Base-by-base conservation (phyloP, 2,888 invertebrate species). In the Noctua pronuba region DNA sequence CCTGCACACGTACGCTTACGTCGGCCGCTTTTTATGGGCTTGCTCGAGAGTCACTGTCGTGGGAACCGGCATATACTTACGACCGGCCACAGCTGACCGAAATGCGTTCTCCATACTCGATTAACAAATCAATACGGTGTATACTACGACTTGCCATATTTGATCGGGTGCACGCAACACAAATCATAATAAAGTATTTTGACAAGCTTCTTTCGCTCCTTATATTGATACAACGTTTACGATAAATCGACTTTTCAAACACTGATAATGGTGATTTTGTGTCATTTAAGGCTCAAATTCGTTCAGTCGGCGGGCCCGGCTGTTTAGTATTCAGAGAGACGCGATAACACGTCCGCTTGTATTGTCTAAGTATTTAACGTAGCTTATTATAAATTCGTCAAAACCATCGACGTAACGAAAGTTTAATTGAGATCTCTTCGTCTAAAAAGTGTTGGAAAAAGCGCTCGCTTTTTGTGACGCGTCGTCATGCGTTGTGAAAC, bases 21-120 rank as follows among this genome's bases (percentile, higher is more conserved):
- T 95, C 94, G 94, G 90, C 92, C 93, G 94, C 95, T 96, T 96
- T 96, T 96, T 96, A 96, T 96, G 95, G 95, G 91, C 94, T 90
- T 94, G 88, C 92, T 93, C 94, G 93, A 94, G 93, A 95, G 94
- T 96, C 95, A 95, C 94, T 94, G 95, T 92, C 96, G 97, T 97
- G 95, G 95, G 96, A 97, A 97, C 96, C 94, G 92, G 95, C 96
- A 95, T 95, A 94, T 93, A 95, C 96, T 96, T 96, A 95, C 94
- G 90, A 87, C 91, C 93, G 92, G 93, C 94, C 93, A 95, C 96
- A 96, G 96, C 96, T 96, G 96, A 96, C 96, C 96, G 95, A 96
- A 97, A 96, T 96, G 96, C 96, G 96, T 94, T 95, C 95, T 95
- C 95, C 95, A 94, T 96, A 96, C 94, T 91, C 94, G 95, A 96